Base-by-base conservation (phyloP, 35 echinoderm and acorn worm species). In the Apostichopus japonicus region DNA sequence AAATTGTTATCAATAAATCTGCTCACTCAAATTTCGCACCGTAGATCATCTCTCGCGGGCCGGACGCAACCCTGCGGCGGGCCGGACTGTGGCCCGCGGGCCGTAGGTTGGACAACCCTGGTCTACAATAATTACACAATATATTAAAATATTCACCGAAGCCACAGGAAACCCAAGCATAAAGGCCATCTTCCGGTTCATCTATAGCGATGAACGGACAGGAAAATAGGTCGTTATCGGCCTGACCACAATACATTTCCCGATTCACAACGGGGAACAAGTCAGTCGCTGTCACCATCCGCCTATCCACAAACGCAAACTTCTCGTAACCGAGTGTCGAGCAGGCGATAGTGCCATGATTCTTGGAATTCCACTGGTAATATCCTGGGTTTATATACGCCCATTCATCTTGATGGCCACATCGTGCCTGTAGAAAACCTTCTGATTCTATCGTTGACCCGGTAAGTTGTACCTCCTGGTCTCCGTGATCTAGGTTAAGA, bases 111-210 rank as follows among this genome's bases (percentile, higher is more conserved):
- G n/a, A n/a, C n/a, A n/a, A n/a, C n/a, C n/a, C n/a, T n/a, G n/a
- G 27, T 33, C 27, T 33, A 33, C 0, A 33, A 33, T 33, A 1
- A 33, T 33, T 33, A 33, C 27, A 33, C 2, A 33, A 67, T 4
- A 5, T 67, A 17, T 1, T 14, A 67, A 4, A 9, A 67, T 67
- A 67, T 67, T 87, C 27, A 87, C 84, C n/a, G 19, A 58, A 87
- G 54, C 84, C 84, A 71, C 84, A 87, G 1, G 84, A 87, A 10
- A 87, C 22, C 56, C 63, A 87, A 21, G 84, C 84, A 44, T 87
- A 87, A 8, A 5, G 0, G 1, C 57, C 84, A 16, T 65, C 84
- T 4, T 87, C 84, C 7, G 84, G 84, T 53, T 10, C 51, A 21
- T 19, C 11, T 3, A 87, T 21, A 6, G 24, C 11, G 6, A 16